phyloP scores from a whole-genome alignment of 2,888 invertebrate species.

The Sphaeridia pumilis region DNA sequence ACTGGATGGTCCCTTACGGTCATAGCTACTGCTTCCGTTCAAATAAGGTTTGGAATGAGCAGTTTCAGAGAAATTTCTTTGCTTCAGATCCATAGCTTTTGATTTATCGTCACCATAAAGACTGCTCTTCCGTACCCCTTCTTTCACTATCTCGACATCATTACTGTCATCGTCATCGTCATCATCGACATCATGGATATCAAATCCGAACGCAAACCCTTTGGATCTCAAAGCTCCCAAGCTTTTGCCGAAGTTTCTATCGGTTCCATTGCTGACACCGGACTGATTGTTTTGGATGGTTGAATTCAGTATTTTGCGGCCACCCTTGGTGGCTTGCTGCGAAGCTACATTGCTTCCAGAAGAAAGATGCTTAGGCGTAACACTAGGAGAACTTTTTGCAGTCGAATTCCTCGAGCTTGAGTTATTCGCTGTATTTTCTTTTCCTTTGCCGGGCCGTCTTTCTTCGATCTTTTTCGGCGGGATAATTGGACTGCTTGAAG shows the following conservation, averaged over 20 bases:
- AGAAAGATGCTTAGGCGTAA: conserved; percentile 17
- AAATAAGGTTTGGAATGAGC: background rate
- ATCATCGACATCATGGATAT: conserved; percentile 23
- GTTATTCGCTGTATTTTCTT: conserved; percentile 21
- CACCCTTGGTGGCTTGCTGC: background rate
- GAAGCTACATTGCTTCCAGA: background rate
- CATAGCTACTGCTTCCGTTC: background rate
- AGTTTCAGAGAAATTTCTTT: background rate
- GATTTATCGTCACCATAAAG: too few species aligned
- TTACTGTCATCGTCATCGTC: conserved; percentile 10
- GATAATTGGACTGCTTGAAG: conserved; percentile 29
- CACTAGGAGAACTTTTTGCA: conserved; percentile 21
- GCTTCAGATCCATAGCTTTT: conserved; percentile 1
- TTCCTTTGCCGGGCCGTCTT: conserved; percentile 17
- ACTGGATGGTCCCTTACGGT: too few species aligned
- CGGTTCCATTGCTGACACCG: background rate
- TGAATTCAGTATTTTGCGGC: conserved; percentile 10
- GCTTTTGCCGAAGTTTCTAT: background rate
- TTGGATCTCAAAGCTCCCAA: background rate
- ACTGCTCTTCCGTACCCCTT: background rate
- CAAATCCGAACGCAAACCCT: conserved; percentile 21
- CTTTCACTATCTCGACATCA: background rate
- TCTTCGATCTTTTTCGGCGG: conserved; percentile 19
- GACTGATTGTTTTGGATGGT: background rate
- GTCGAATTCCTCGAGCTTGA: conserved; percentile 16